A percentile compares a stretch with the other conserved stretches of the same genome.
These are phyloP conservation scores for Felis chaus DNA, from an alignment of 2,113 vertebrate genomes.

Conservation along the genomic window DNA sequence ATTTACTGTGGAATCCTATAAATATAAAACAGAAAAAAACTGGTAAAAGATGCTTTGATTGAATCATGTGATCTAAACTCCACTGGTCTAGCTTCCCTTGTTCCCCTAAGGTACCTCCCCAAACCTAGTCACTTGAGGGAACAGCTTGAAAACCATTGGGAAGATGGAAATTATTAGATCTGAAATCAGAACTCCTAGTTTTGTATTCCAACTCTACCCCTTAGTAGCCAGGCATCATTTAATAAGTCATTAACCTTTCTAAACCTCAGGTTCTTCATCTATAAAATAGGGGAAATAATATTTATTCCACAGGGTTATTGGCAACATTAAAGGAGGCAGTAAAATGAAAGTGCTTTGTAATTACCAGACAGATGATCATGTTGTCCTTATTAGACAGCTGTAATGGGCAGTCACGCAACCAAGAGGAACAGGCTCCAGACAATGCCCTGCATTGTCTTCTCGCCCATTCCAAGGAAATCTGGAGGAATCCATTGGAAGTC, in stretches of 20 bases:
- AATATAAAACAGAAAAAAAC: background rate
- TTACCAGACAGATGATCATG: slow-evolving; percentile 24
- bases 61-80: background rate
- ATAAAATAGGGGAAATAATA: slow-evolving; percentile 38
- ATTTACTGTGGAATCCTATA: background rate
- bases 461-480: background rate
- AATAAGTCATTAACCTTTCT: slow-evolving; percentile 36
- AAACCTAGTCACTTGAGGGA: background rate
- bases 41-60: background rate
- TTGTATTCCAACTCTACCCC: background rate
- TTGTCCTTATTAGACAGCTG: background rate
- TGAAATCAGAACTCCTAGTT: background rate
- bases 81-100: background rate
- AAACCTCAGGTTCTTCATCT: slow-evolving; percentile 26
- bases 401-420: background rate
- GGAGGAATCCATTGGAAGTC: background rate
- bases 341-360: slow-evolving; percentile 48
- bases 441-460: background rate
- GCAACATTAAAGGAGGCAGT: slow-evolving; percentile 26
- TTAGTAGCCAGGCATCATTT: background rate
- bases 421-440: background rate
- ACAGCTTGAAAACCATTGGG: background rate
- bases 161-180: background rate
- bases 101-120: rapidly evolving
- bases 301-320: slow-evolving; percentile 26